Evolutionary conservation across 53 echinoderm and acorn worm genomes (phyloP), one percentile per base, ranked within the genome.

Genomic region (Glandiceps talaboti): DNA sequence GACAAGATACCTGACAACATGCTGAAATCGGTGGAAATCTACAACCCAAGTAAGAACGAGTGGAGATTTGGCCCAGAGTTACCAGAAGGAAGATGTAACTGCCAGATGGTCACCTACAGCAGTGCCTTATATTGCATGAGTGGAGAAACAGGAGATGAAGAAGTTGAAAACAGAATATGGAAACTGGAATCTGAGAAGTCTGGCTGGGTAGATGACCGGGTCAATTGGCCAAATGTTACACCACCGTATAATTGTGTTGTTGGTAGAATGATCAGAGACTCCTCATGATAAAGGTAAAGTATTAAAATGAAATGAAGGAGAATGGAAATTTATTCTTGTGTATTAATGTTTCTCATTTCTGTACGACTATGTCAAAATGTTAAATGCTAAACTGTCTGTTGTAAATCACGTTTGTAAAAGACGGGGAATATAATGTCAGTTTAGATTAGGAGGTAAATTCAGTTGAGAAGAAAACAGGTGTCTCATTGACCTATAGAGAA

Each of bases 41-140:
- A 91, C 83, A 91, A 93, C 77, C 99, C 99, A 14, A 93, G 91
- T 20, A 85, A 88, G n/a, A 99, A 99, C 76, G 99, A 99, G 81
- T 99, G 99, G 99, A 82, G 93, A n/a, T 99, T 99, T 79, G 99
- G 99, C 29, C 99, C 99, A 0, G 99, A 99, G 88, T 88, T 99
- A 1, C 93, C 93, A 10, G 99, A 99, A 79, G 99, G 93, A 1
- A 89, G 93, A 30, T 83, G 91, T 84, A 91, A 89, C 33, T 91
- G 84, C 81, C 77, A 86, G 28, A 89, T 91, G 0, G 86, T 87
- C 1, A 91, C 89, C 1, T 77, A 89, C 29, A 86, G 88, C 33
- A 92, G 93, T 14, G 89, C 80, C 31, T 81, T 99, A 33, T 93
- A 85, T 77, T 89, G 93, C 29, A 91, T 91, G 33, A 93, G 99